A percentile compares a stretch with the other conserved stretches of the same genome.
phyloP scores from a whole-genome alignment of 2,113 vertebrate species.

The Callipepla californica region DNA sequence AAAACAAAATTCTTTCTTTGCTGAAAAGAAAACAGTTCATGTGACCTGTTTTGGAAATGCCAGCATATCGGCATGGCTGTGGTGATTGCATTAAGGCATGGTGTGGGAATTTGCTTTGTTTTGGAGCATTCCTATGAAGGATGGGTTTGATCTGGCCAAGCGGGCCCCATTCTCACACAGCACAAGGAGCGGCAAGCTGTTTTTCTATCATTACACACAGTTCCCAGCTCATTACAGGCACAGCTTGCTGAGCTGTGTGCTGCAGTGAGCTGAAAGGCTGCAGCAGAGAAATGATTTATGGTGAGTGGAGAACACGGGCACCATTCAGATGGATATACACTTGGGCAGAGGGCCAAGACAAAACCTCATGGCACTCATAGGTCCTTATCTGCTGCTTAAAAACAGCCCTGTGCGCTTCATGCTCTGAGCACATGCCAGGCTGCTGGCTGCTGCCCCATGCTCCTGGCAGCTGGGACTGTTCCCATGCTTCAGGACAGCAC shows the following conservation, averaged over 20 bases:
- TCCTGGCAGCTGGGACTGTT: neutral
- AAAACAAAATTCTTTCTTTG: constrained; percentile 24
- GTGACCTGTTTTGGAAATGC: constrained; percentile 45
- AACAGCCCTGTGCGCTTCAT: neutral
- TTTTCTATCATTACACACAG: constrained; percentile 4
- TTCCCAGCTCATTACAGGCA: neutral
- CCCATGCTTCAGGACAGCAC: neutral
- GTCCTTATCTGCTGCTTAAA: neutral
- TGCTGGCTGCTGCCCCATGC: neutral
- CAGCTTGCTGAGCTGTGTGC: neutral
- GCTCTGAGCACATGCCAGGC: neutral
- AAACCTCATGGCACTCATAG: neutral
- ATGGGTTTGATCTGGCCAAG: neutral
- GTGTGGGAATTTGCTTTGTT: neutral
- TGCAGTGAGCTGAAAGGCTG: neutral
- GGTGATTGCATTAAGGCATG: neutral
- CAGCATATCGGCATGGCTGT: neutral
- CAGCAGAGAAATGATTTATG: constrained; percentile 10
- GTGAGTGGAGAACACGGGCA: neutral
- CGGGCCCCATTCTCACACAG: neutral
- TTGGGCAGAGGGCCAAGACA: neutral
- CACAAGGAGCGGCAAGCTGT: neutral
- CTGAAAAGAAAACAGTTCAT: constrained; percentile 30
- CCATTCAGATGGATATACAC: constrained; percentile 9
- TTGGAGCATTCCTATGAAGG: constrained; percentile 28